phyloP scores from a whole-genome alignment of 2,797 vertebrate species.

The Cryptoprocta ferox region DNA sequence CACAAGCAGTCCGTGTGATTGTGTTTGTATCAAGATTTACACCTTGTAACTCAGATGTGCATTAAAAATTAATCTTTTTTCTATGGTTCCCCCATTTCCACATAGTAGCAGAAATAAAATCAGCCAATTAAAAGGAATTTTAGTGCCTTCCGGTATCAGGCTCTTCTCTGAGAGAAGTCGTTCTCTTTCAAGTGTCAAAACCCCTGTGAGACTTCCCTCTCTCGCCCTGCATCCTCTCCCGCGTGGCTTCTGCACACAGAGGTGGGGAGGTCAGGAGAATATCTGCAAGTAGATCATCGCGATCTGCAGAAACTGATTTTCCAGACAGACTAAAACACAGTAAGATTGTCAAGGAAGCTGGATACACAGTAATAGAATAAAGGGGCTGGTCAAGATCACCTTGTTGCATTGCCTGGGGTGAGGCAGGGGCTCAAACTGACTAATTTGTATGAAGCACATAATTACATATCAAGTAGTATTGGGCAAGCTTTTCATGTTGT shows the following conservation, averaged over 20 bases:
- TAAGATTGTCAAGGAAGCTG: neutral
- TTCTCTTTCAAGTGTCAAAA: neutral
- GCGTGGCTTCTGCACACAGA: too few species aligned
- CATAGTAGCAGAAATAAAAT: neutral
- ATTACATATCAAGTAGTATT: neutral
- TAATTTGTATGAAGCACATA: neutral
- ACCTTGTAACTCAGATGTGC: neutral
- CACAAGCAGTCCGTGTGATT: neutral
- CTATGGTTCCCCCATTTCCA: neutral
- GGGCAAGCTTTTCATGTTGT: neutral
- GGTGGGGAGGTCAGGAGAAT: too few species aligned
- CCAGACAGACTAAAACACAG: neutral
- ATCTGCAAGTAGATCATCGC: accelerated
- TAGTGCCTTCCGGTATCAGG: neutral
- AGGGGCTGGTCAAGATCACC: accelerated
- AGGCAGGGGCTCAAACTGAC: neutral
- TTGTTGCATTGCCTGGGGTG: neutral
- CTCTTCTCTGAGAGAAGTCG: neutral
- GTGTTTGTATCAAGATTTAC: neutral
- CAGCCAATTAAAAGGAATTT: neutral
- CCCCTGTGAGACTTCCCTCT: neutral
- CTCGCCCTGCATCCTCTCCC: neutral
- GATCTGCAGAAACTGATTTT: neutral
- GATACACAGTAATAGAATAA: neutral
- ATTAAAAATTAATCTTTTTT: neutral